These are phyloP conservation scores for Dendrocincla fuliginosa DNA, from an alignment of 2,797 vertebrate species.

Conservation along the genomic window DNA sequence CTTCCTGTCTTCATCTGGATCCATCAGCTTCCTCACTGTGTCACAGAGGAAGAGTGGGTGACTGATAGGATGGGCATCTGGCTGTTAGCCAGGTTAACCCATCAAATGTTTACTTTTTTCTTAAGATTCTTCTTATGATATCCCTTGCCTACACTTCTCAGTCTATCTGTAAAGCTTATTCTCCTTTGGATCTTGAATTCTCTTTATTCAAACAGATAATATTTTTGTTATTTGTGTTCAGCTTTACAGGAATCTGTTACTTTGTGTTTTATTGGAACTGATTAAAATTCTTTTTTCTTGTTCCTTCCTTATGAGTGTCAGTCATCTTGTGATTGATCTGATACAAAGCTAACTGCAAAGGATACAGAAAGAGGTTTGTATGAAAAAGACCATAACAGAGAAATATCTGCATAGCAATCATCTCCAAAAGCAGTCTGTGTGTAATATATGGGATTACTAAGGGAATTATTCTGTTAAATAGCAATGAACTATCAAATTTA, in stretches of 20 bases:
- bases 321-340: neutral
- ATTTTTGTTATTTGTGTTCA: neutral
- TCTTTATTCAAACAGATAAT: neutral
- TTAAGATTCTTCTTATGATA: neutral
- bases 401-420: neutral
- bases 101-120: neutral
- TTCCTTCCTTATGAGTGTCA: neutral
- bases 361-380: neutral
- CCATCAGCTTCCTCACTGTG: neutral
- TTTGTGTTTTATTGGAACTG: neutral
- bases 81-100: neutral
- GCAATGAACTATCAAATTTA: neutral
- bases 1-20: neutral
- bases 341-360: neutral
- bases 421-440: neutral
- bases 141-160: neutral
- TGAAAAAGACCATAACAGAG: neutral
- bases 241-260: neutral
- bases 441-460: neutral
- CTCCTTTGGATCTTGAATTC: neutral
- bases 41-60: neutral
- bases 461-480: neutral
- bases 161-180: neutral
- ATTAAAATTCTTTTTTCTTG: neutral
- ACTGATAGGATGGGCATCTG: neutral